These are phyloP conservation scores for Drosophila falleni DNA, from an alignment of 2,888 invertebrate genomes.

Conservation along the genomic window DNA sequence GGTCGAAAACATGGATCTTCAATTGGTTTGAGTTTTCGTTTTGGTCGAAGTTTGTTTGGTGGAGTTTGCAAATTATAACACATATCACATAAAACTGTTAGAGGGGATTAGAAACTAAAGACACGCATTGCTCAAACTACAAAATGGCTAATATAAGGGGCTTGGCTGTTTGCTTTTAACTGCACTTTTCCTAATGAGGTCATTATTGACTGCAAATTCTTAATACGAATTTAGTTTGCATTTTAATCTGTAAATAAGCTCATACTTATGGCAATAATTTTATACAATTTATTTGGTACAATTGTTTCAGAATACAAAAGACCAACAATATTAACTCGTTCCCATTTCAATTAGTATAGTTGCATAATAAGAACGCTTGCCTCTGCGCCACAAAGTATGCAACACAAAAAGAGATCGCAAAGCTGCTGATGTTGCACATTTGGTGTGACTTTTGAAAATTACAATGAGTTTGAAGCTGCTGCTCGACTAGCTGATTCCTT, in stretches of 20 bases:
- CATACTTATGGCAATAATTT: constrained; percentile 17
- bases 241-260: constrained; percentile 35
- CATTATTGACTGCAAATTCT: constrained; percentile 21
- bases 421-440: constrained; percentile 45
- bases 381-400: constrained; percentile 57
- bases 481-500: not conserved
- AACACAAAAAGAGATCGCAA: constrained; percentile 39
- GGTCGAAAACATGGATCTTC: constrained; percentile 27
- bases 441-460: constrained; percentile 29
- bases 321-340: constrained; percentile 3
- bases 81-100: not conserved
- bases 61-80: constrained; percentile 49
- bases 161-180: not conserved
- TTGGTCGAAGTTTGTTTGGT: constrained; percentile 45
- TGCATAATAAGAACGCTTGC: constrained; percentile 19
- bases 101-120: constrained; percentile 9
- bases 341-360: constrained; percentile 5
- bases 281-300: constrained; percentile 18
- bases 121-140: constrained; percentile 14
- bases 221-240: constrained; percentile 26
- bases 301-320: constrained; percentile 27
- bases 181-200: constrained; percentile 37
- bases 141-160: not conserved
- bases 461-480: not conserved
- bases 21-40: constrained; percentile 41